Evolutionary conservation across 2,888 invertebrate genomes (phyloP).

Genomic region (Brachynemurus nebulosus): DNA sequence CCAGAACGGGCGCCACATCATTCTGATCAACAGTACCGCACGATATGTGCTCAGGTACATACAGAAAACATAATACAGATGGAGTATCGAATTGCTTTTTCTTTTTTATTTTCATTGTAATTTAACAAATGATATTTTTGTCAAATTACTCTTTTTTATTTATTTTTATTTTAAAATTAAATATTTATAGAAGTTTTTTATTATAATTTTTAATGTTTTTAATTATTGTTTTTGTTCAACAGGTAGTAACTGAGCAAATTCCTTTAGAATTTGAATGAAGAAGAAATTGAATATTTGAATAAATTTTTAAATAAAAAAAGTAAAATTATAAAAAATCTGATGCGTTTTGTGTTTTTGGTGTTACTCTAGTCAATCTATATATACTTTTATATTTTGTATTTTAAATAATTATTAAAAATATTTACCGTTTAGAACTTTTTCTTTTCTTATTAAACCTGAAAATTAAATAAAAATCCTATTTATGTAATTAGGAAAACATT

Average conservation of each 20-base stretch:
- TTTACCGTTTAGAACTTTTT: no score
- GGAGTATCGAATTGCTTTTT: no score
- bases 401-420: no score
- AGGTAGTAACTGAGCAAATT: background rate
- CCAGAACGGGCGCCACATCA: constrained; percentile 73
- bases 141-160: background rate
- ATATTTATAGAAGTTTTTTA: background rate
- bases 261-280: constrained; percentile 2
- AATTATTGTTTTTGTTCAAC: background rate
- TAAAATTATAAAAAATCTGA: no score
- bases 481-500: no score
- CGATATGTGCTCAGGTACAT: constrained; percentile 72
- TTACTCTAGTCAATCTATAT: no score
- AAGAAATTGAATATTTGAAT: no score
- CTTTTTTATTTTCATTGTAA: background rate
- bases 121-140: background rate
- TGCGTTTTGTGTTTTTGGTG: no score
- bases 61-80: constrained; percentile 7
- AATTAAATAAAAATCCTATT: no score
- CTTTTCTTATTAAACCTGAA: no score
- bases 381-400: no score
- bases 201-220: background rate
- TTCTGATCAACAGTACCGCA: constrained; percentile 71
- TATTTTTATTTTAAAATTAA: background rate
- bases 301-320: no score